Conservation (phyloP, 2,888 invertebrate species). For the Hololepta plana region DNA sequence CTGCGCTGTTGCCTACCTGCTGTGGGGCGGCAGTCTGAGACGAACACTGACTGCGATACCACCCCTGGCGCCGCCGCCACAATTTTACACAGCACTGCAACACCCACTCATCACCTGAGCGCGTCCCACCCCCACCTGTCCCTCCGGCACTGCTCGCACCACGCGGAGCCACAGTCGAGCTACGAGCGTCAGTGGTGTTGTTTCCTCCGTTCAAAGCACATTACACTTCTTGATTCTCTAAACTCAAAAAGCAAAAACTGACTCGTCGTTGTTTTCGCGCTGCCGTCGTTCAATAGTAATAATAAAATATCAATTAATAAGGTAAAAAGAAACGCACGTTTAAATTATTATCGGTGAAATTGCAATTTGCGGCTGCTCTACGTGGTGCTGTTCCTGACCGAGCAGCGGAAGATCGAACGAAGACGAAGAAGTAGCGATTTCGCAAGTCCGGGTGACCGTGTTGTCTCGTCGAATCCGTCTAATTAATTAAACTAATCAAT, state of each 20-base stretch:
- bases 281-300: too few relatives aligned
- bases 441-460: too few relatives aligned
- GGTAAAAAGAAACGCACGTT: too few relatives aligned
- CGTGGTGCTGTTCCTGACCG: too few relatives aligned
- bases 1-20: constrained; percentile 22
- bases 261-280: constrained; percentile 3
- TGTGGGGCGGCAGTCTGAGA: constrained; percentile 27
- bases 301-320: too few relatives aligned
- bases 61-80: constrained; percentile 40
- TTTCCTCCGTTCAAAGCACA: background rate
- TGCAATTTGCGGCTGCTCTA: too few relatives aligned
- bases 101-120: constrained; percentile 41
- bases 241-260: too few relatives aligned
- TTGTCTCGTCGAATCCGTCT: too few relatives aligned
- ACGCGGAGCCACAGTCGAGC: constrained; percentile 16
- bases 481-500: too few relatives aligned
- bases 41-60: constrained; percentile 33
- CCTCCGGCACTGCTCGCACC: constrained; percentile 15
- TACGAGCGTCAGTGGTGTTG: constrained; percentile 14
- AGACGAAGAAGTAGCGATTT: too few relatives aligned
- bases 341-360: too few relatives aligned
- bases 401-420: too few relatives aligned
- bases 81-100: constrained; percentile 18
- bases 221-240: constrained; percentile 3
- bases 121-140: constrained; percentile 35